Evolutionary conservation across 2,797 vertebrate species (phyloP).

Genomic region (Sparus aurata): DNA sequence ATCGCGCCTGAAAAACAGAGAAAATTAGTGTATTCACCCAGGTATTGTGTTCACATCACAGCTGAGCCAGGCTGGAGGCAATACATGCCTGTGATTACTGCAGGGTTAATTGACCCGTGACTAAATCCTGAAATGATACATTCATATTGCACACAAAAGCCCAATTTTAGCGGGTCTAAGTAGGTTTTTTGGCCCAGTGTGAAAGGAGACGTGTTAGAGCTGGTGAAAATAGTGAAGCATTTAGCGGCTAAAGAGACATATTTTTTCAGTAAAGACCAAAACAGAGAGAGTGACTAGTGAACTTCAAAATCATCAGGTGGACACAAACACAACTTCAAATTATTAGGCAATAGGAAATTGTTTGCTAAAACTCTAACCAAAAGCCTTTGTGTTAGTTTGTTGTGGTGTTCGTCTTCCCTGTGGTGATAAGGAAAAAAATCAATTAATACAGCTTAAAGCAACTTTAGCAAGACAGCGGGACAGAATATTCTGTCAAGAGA

Average conservation of each 20-base stretch:
- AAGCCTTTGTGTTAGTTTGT: background rate
- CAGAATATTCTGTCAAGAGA: constrained; percentile 3
- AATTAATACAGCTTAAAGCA: constrained; percentile 18
- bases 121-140: too few relatives aligned
- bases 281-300: background rate
- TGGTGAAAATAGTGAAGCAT: too few relatives aligned
- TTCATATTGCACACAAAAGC: too few relatives aligned
- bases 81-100: too few relatives aligned
- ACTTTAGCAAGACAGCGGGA: constrained; percentile 14
- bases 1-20: too few relatives aligned
- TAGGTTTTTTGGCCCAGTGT: too few relatives aligned
- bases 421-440: background rate
- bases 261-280: background rate
- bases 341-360: background rate
- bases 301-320: background rate
- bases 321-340: background rate
- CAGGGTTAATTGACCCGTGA: too few relatives aligned
- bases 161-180: too few relatives aligned
- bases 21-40: too few relatives aligned
- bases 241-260: background rate
- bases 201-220: too few relatives aligned
- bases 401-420: background rate
- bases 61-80: too few relatives aligned
- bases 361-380: background rate
- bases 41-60: too few relatives aligned